These are phyloP conservation scores for Cybosia mesomella DNA, from an alignment of 2,888 invertebrate species.

Conservation along the genomic window DNA sequence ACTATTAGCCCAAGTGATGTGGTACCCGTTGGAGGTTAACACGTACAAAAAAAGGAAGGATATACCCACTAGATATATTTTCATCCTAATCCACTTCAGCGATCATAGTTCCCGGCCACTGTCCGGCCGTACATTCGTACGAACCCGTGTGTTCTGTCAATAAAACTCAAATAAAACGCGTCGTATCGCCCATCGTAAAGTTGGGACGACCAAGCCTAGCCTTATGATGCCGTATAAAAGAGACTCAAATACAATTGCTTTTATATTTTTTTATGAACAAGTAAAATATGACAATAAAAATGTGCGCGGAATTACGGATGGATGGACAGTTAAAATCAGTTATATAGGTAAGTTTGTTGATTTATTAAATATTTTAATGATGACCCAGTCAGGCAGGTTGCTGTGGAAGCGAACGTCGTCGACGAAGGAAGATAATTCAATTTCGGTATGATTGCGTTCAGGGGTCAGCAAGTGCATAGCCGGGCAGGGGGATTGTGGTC, in stretches of 20 bases:
- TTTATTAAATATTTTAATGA: conserved; percentile 3
- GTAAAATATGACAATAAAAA: conserved; percentile 55
- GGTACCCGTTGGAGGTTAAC: not conserved
- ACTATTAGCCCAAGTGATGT: too few species aligned
- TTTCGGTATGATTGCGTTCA: too few species aligned
- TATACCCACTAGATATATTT: conserved; percentile 4
- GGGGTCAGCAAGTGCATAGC: too few species aligned
- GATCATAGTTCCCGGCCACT: conserved; percentile 12
- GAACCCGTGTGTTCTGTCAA: conserved; percentile 60
- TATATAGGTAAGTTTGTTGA: conserved; percentile 9
- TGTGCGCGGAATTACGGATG: conserved; percentile 30
- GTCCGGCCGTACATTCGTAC: conserved; percentile 28
- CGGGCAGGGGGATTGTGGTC: too few species aligned
- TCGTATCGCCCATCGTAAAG: conserved; percentile 69
- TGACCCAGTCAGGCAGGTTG: too few species aligned
- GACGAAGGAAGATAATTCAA: too few species aligned
- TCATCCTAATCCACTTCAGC: conserved; percentile 17
- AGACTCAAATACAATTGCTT: conserved; percentile 69
- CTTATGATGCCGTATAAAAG: conserved; percentile 79
- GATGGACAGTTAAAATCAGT: conserved; percentile 21
- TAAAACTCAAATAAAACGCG: conserved; percentile 71
- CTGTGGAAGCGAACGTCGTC: too few species aligned
- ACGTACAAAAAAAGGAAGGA: not conserved
- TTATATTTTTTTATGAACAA: conserved; percentile 66
- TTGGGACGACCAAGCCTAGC: conserved; percentile 53